Base-by-base conservation (phyloP, 2,888 invertebrate genomes). In the Diarsia brunnea region DNA sequence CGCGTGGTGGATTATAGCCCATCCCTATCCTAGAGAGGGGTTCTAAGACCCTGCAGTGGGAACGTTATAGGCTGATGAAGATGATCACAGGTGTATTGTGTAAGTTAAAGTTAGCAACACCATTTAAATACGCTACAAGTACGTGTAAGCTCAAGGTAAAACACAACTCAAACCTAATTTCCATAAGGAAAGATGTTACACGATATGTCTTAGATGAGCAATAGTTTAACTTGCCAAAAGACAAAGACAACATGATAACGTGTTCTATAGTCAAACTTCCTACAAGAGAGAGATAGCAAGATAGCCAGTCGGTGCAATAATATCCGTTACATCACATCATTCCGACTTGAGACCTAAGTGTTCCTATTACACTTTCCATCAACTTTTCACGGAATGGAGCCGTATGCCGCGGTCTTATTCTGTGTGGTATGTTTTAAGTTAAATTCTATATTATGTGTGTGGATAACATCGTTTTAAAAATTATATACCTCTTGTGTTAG, bases 311-410 rank as follows among this genome's bases (percentile, higher is more conserved):
- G 76, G 69, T 75, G 78, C 75, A 84, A 86, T 83, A 84, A 84
- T 89, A 86, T 88, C 85, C 79, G 82, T 82, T 84, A 84, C 87
- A 84, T 88, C 83, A 88, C 89, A 87, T 86, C 85, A 87, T 89
- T 80, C 77, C 83, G 75, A 87, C 85, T 84, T 78, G 82, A 80
- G 73, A 78, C 75, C 77, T 88, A 89, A 90, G 90, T 89, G 88
- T 90, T 88, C 88, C 87, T 90, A 90, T 90, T 90, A 89, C 89
- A 85, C 84, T 89, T 88, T 86, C 87, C 87, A 89, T 90, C 88
- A 89, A 87, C 84, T 86, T 86, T 83, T 85, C 83, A 84, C 70
- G 81, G 84, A 88, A 85, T 77, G 82, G 82, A 85, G 80, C 73
- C 61, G 85, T 79, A 79, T 82, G 68, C 66, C 53, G 38, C 60